Evolutionary conservation across 2,113 vertebrate species (phyloP).

Genomic region (Periophthalmodon schlosseri): DNA sequence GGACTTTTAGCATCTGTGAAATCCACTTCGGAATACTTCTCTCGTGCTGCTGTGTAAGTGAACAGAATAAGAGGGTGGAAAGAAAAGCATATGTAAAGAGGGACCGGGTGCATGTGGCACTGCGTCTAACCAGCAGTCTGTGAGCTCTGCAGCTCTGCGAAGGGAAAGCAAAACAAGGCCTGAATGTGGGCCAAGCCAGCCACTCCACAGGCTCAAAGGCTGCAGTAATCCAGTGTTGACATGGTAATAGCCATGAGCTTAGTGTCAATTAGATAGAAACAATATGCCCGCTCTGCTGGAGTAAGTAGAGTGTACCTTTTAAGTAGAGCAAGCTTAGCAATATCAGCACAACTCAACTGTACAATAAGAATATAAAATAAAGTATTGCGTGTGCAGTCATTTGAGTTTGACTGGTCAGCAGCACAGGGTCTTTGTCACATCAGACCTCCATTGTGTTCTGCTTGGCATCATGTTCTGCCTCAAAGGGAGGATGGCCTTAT

Average conservation of each 20-base stretch:
- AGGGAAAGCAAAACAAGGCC: constrained; percentile 77
- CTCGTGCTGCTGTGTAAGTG: constrained; percentile 37
- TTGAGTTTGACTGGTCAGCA: constrained; percentile 23
- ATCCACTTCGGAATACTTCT: constrained; percentile 66
- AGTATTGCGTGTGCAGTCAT: constrained; percentile 25
- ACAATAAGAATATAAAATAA: constrained; percentile 24
- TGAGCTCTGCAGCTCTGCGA: constrained; percentile 57
- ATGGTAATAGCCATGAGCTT: constrained; percentile 78
- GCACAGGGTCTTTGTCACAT: constrained; percentile 22
- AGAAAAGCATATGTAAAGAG: constrained; percentile 36
- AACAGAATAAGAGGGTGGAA: constrained; percentile 32
- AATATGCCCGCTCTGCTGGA: constrained; percentile 73
- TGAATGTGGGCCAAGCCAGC: constrained; percentile 75
- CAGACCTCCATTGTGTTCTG: constrained; percentile 35
- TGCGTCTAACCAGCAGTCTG: constrained; percentile 48
- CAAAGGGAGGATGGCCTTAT: constrained; percentile 63
- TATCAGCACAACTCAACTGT: constrained; percentile 31
- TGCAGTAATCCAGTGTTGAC: constrained; percentile 78
- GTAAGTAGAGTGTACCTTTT: constrained; percentile 71
- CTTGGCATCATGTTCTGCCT: constrained; percentile 40
- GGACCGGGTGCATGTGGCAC: constrained; percentile 52
- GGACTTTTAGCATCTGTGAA: constrained; percentile 53
- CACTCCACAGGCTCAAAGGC: constrained; percentile 75
- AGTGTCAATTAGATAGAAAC: constrained; percentile 80
- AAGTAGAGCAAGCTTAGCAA: constrained; percentile 51